These are phyloP conservation scores for Parascotia fuliginaria DNA, from an alignment of 2,888 invertebrate species.

Conservation along the genomic window DNA sequence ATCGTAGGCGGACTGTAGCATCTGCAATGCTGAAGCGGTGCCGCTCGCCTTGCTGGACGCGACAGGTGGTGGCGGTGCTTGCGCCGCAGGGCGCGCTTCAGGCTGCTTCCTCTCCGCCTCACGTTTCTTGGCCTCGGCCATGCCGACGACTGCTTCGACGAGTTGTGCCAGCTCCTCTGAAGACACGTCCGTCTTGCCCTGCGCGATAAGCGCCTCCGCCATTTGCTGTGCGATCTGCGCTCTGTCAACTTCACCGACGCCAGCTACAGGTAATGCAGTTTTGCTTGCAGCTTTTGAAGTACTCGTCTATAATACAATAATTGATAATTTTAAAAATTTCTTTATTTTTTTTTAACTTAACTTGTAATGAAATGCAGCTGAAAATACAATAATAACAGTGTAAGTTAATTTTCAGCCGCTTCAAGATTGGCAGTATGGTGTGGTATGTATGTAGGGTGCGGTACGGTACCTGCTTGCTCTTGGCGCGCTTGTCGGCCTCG, in stretches of 20 bases:
- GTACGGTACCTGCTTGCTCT: background rate
- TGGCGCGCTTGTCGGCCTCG: constrained; percentile 80
- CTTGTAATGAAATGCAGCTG: too few relatives aligned
- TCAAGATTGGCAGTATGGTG: background rate
- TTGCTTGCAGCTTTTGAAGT: background rate
- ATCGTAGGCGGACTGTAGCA: constrained; percentile 78
- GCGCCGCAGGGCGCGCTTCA: background rate
- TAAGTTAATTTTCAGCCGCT: too few relatives aligned
- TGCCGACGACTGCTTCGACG: constrained; percentile 90
- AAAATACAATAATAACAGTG: too few relatives aligned
- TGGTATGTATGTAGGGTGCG: background rate
- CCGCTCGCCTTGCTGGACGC: constrained; percentile 31
- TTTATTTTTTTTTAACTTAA: too few relatives aligned
- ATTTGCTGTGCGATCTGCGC: constrained; percentile 93
- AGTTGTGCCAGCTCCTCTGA: constrained; percentile 92
- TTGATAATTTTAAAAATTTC: too few relatives aligned
- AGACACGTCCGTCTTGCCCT: constrained; percentile 93
- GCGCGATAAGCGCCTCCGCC: constrained; percentile 91
- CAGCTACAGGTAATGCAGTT: constrained; percentile 88
- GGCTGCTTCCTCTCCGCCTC: constrained; percentile 52
- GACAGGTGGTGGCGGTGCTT: constrained; percentile 3
- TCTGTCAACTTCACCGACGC: constrained; percentile 91
- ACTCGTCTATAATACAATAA: background rate
- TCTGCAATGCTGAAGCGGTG: constrained; percentile 75
- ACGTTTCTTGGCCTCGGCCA: constrained; percentile 78